Conservation (phyloP, 2,888 invertebrate genomes). For the Hylaea fasciaria region DNA sequence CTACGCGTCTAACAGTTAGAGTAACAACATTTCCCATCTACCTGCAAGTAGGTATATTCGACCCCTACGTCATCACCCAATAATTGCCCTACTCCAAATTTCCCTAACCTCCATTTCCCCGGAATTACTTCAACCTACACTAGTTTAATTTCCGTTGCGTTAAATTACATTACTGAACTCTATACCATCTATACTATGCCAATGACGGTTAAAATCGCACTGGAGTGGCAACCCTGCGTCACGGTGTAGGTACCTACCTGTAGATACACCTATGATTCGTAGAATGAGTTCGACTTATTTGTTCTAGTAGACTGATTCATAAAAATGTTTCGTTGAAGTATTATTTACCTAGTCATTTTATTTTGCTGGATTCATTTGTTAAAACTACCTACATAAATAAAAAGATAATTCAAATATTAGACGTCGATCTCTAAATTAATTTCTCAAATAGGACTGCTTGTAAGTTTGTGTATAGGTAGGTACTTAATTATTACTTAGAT, state of each 20-base stretch:
- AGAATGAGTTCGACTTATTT: neutral
- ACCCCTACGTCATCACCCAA: conserved; percentile 1
- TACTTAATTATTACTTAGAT: too few species aligned
- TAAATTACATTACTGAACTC: conserved; percentile 29
- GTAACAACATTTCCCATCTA: too few species aligned
- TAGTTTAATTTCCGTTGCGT: conserved; percentile 34
- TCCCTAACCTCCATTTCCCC: neutral
- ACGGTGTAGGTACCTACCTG: neutral
- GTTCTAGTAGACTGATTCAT: neutral
- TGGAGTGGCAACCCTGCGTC: conserved; percentile 4
- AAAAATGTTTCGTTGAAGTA: neutral
- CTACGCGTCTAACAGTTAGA: too few species aligned
- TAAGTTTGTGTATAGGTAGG: too few species aligned
- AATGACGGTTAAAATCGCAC: neutral
- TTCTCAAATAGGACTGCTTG: too few species aligned
- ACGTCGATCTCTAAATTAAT: too few species aligned
- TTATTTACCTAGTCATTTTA: neutral
- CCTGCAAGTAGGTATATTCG: too few species aligned
- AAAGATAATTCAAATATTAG: too few species aligned
- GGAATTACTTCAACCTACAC: conserved; percentile 19
- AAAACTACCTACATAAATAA: too few species aligned
- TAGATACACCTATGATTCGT: conserved; percentile 3
- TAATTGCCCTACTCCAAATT: conserved; percentile 24
- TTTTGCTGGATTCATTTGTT: neutral
- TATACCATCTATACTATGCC: conserved; percentile 2